phyloP scores from a whole-genome alignment of 2,797 vertebrate genomes.

The Tragelaphus oryx region DNA sequence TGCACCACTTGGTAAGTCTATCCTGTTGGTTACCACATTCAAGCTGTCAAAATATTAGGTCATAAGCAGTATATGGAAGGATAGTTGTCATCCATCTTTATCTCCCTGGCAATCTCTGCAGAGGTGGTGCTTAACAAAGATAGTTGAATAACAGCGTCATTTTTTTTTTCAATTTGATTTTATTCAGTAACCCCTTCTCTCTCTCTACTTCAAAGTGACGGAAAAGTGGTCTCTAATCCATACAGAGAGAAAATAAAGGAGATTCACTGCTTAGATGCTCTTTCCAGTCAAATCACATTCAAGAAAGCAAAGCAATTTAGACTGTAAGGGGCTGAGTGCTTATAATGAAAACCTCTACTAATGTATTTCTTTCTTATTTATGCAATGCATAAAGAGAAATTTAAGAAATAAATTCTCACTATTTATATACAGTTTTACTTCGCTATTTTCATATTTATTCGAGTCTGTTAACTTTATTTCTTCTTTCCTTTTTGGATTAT shows the following conservation, averaged over 20 bases:
- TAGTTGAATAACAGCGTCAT: not conserved
- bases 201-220: not conserved
- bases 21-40: not conserved
- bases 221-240: not conserved
- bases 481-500: not conserved
- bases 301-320: not conserved
- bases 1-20: not conserved
- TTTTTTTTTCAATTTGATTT: not conserved
- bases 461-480: not conserved
- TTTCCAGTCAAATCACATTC: not conserved
- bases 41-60: not conserved
- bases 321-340: not conserved
- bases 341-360: not conserved
- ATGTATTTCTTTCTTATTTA: not conserved
- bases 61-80: not conserved
- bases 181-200: not conserved
- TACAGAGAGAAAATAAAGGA: not conserved
- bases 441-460: not conserved
- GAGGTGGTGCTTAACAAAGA: not conserved
- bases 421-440: not conserved
- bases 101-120: not conserved
- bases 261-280: not conserved
- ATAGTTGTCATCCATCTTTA: not conserved
- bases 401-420: not conserved
- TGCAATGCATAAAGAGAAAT: not conserved